Evolutionary conservation across 2,113 vertebrate genomes (phyloP).

Genomic region (Hymenochirus boettgeri): DNA sequence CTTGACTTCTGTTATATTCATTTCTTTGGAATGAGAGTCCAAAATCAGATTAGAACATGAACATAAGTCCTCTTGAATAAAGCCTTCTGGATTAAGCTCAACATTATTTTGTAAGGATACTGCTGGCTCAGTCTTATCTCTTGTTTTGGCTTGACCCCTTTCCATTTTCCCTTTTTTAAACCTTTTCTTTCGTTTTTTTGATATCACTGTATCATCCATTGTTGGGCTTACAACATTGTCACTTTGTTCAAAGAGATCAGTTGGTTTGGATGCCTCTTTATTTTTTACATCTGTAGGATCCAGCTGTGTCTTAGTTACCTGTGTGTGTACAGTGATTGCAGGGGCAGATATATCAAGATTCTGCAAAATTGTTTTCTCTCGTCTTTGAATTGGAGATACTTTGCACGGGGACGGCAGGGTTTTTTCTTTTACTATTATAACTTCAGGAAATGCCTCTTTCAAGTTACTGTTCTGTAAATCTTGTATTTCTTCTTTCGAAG

Average conservation of each 20-base stretch:
- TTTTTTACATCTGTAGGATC: neutral
- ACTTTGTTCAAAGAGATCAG: neutral
- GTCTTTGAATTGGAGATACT: constrained; percentile 15
- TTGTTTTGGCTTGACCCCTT: too few relatives aligned
- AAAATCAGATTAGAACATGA: neutral
- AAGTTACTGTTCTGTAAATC: neutral
- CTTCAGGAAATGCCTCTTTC: constrained; percentile 48
- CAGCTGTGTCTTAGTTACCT: too few relatives aligned
- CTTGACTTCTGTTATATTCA: neutral
- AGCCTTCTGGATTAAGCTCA: neutral
- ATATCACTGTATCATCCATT: neutral
- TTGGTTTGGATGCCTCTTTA: neutral
- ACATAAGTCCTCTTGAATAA: neutral
- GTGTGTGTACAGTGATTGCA: neutral
- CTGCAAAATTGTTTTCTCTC: constrained; percentile 22
- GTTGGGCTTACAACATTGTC: constrained; percentile 5
- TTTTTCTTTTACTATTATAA: constrained; percentile 50
- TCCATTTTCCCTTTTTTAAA: neutral
- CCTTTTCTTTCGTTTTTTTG: constrained; percentile 11
- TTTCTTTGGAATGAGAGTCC: neutral
- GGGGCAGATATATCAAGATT: neutral
- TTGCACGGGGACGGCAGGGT: constrained; percentile 39
- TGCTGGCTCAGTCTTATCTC: neutral
- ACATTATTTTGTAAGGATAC: neutral
- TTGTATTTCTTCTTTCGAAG: neutral